Base-by-base conservation (phyloP, 1,140 invertebrate species). In the Cryptotermes secundus region DNA sequence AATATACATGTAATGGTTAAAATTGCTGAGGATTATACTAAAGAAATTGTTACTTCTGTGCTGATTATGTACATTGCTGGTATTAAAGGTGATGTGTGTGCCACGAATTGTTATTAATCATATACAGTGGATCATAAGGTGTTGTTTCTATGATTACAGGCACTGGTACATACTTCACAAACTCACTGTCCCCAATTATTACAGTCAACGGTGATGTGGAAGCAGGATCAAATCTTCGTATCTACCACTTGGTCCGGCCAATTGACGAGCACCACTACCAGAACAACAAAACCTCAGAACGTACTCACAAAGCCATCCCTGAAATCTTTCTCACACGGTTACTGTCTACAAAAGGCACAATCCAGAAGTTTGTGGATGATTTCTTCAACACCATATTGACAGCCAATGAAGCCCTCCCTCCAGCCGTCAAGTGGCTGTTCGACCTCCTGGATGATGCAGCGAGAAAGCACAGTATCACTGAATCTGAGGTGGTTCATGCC, bases 341-440 rank as follows among this genome's bases (percentile, higher is more conserved):
- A 26, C 90, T 99, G 1, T 98, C 97, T 36, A 98, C 97, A 1
- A 98, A 98, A 90, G 97, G 97, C 34, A 99, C 97, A 14, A 95
- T 99, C 81, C 97, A 99, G 89, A 98, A 99, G 89, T 99, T 98
- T 90, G 96, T 99, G 22, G 97, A 98, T 88, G 97, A 98, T 89
- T 98, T 99, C 89, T 95, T 98, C 87, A 93, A 93, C 82, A 97
- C 96, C 9, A 96, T 98, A 87, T 89, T 98, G 65, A 96, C 95
- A 16, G 96, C 96, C 12, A 97, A 97, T 88, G 96, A 97, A 86
- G 93, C 95, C n/a, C 89, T 98, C 59, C 97, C 97, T 1, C 96
- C 96, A 31, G 96, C 97, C 72, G 94, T 99, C 1, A 99, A 99
- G 89, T 99, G 97, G 97, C 89, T 99, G 14, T 98, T 98, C 89